These are phyloP conservation scores for Drosophila triauraria DNA, from an alignment of 1,140 invertebrate species.

Conservation along the genomic window DNA sequence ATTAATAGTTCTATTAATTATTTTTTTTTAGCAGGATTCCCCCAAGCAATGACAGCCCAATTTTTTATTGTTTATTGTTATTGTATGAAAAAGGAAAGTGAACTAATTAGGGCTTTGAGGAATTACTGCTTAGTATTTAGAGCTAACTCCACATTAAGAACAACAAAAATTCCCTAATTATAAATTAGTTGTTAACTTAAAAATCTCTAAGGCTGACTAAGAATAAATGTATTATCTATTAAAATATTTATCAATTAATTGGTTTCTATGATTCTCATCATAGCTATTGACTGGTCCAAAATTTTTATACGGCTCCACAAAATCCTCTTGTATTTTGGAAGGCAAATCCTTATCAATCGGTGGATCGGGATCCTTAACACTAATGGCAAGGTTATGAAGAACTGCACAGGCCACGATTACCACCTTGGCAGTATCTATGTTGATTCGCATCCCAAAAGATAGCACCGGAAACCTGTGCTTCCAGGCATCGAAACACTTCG, in stretches of 20 bases:
- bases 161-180: too few relatives aligned
- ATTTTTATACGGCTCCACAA: background rate
- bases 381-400: conserved; percentile 10
- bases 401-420: conserved; percentile 16
- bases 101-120: too few relatives aligned
- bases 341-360: background rate
- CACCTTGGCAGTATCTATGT: conserved; percentile 1
- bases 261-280: conserved; percentile 1
- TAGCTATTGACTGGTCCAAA: background rate
- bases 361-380: background rate
- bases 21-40: background rate
- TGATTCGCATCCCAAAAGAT: conserved; percentile 1
- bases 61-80: too few relatives aligned
- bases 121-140: too few relatives aligned
- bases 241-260: conserved; percentile 4
- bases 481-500: background rate
- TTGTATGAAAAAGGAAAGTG: background rate
- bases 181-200: too few relatives aligned
- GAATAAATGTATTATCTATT: background rate
- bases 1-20: background rate
- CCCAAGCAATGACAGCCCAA: background rate
- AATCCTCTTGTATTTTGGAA: background rate
- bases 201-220: too few relatives aligned
- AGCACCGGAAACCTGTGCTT: conserved; percentile 11
- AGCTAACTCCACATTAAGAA: too few relatives aligned